Evolutionary conservation across 2,113 vertebrate species (phyloP), one percentile per base, ranked within the genome.

Genomic region (Osmerus eperlanus): DNA sequence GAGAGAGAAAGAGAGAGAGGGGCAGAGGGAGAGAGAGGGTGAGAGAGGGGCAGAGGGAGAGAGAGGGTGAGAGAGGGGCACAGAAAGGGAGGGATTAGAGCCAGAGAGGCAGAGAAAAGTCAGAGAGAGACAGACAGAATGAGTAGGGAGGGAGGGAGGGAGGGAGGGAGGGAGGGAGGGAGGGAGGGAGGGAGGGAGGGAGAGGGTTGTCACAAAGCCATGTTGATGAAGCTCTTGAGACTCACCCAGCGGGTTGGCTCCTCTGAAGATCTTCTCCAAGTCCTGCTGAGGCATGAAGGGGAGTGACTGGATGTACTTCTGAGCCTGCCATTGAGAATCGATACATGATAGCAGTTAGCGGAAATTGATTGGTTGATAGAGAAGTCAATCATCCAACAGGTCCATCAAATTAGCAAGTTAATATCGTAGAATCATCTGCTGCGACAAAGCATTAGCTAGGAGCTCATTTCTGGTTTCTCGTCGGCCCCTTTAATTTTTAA

Each of bases 241-340:
- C 94, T 93, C 89, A 99, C 97, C 97, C 75, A 95, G 84, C 53
- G 97, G 97, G 86, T 97, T 99, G 68, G 96, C 96, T 82, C 94
- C 96, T 55, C 85, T 93, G 78, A 99, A 99, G 75, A 99, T 91
- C 85, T 94, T 95, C 77, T 94, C 94, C 86, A 99, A 90, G 87
- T 99, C 96, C 87, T 97, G 96, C 82, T 95, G 95, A 55, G 97
- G 97, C 96, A 98, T 97, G 83, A 95, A 94, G 64, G 97, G 95
- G 84, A 99, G 93, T 70, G 97, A 99, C 89, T 99, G 95, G 73
- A 99, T 97, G 81, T 98, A 99, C 64, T 96, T 98, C 91, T 97
- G 95, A 54, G 97, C 97, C 97, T 99, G 89, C 61, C 73, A 80
- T 78, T 54, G 83, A 60, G 77, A 21, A 79, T 11, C 21, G 4